A percentile compares a stretch with the other conserved stretches of the same genome.
Conservation (phyloP, 1,140 invertebrate species). For the Drosophila kohkoa region DNA sequence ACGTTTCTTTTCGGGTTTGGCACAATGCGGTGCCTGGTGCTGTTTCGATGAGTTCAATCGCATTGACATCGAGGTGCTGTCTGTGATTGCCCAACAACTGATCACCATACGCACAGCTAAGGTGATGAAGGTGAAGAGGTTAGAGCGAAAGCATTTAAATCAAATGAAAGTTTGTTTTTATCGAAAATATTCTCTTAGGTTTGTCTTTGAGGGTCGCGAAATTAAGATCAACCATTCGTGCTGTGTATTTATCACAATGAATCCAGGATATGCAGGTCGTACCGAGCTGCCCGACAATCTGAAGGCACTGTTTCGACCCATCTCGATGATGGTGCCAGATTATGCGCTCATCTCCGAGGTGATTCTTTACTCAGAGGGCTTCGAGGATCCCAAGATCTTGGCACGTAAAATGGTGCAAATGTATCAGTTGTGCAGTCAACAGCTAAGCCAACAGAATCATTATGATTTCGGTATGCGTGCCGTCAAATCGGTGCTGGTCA, state of each 20-base stretch:
- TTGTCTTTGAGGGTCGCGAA: slow-evolving; percentile 96
- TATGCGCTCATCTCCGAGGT: slow-evolving; percentile 96
- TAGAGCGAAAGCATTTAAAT: slow-evolving; percentile 84
- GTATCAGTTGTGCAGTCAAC: slow-evolving; percentile 96
- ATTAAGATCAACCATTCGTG: slow-evolving; percentile 94
- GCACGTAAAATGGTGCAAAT: slow-evolving; percentile 96
- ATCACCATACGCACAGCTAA: slow-evolving; percentile 92
- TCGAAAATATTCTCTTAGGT: slow-evolving; percentile 80
- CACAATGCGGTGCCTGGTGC: slow-evolving; percentile 95
- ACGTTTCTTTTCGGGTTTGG: slow-evolving; percentile 93
- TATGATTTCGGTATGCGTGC: slow-evolving; percentile 97
- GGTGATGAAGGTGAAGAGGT: slow-evolving; percentile 87
- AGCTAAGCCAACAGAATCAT: slow-evolving; percentile 96
- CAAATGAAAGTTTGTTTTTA: too few species aligned
- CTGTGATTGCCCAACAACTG: slow-evolving; percentile 94
- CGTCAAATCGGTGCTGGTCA: slow-evolving; percentile 90
- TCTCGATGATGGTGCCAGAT: slow-evolving; percentile 97
- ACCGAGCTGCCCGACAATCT: slow-evolving; percentile 93
- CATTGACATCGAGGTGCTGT: slow-evolving; percentile 95
- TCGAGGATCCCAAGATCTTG: slow-evolving; percentile 93
- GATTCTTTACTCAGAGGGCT: slow-evolving; percentile 96
- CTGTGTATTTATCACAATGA: slow-evolving; percentile 96
- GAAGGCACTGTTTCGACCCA: slow-evolving; percentile 94
- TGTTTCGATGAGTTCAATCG: slow-evolving; percentile 97
- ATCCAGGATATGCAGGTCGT: slow-evolving; percentile 95